Evolutionary conservation across 1,140 invertebrate genomes (phyloP).

Genomic region (Euschistus heros): DNA sequence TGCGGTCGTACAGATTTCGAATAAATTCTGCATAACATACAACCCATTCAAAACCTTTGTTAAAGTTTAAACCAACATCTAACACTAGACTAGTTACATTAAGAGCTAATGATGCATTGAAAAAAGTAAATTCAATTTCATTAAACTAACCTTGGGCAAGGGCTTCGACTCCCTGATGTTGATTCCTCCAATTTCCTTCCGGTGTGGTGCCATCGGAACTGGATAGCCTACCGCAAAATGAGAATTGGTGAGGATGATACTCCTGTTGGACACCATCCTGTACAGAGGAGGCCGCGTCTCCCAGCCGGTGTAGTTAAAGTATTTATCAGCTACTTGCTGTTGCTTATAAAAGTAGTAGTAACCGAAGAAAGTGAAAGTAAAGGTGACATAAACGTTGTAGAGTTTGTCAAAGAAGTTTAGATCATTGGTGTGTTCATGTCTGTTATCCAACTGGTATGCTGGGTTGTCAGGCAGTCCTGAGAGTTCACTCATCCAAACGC

Average conservation of each 20-base stretch:
- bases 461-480: conserved; percentile 7
- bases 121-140: conserved; percentile 12
- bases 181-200: conserved; percentile 51
- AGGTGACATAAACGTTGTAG: conserved; percentile 21
- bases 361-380: neutral
- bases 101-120: neutral
- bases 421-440: neutral
- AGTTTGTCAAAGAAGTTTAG: conserved; percentile 20
- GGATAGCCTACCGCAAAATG: conserved; percentile 27
- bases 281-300: conserved; percentile 43
- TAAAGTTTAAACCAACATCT: too few species aligned
- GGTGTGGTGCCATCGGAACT: conserved; percentile 16
- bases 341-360: neutral
- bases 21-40: neutral
- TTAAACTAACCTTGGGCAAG: conserved; percentile 40
- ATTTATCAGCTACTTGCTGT: neutral
- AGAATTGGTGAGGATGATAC: conserved; percentile 32
- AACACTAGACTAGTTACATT: too few species aligned
- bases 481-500: neutral
- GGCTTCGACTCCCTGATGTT: conserved; percentile 46
- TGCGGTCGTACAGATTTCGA: neutral
- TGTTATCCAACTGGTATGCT: conserved; percentile 3
- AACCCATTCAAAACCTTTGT: too few species aligned
- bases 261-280: conserved; percentile 24
- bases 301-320: conserved; percentile 27